These are phyloP conservation scores for Watsonalla cultraria DNA, from an alignment of 2,888 invertebrate species.

Conservation along the genomic window DNA sequence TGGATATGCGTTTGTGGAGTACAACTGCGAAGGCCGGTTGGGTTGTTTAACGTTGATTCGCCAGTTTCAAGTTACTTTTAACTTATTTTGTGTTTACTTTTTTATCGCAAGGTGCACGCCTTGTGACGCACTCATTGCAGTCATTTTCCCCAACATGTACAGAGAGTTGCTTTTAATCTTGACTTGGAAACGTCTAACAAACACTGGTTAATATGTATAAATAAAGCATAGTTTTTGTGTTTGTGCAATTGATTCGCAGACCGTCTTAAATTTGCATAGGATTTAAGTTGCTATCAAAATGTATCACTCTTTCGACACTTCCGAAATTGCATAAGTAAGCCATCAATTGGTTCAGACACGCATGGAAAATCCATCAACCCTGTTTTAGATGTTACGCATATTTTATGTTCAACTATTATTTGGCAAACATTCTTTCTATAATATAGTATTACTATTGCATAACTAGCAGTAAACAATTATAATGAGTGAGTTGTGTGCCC, in stretches of 20 bases:
- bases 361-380: too few relatives aligned
- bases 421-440: too few relatives aligned
- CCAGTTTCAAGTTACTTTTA: background rate
- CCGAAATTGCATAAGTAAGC: constrained; percentile 19
- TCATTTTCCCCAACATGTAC: too few relatives aligned
- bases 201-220: background rate
- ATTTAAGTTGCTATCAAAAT: constrained; percentile 12
- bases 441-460: too few relatives aligned
- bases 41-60: constrained; percentile 18
- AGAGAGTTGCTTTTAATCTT: too few relatives aligned
- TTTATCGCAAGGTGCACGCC: too few relatives aligned
- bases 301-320: constrained; percentile 9
- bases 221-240: background rate
- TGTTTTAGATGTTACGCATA: background rate
- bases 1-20: constrained; percentile 25
- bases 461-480: too few relatives aligned
- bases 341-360: background rate
- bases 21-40: constrained; percentile 41
- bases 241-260: constrained; percentile 17
- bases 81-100: background rate
- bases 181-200: too few relatives aligned
- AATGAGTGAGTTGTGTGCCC: too few relatives aligned
- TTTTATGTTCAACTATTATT: too few relatives aligned
- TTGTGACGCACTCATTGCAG: background rate
- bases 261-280: constrained; percentile 27